These are phyloP conservation scores for Stichodactyla mertensii DNA, from an alignment of 64 coral and sea anemone genomes.

Conservation along the genomic window DNA sequence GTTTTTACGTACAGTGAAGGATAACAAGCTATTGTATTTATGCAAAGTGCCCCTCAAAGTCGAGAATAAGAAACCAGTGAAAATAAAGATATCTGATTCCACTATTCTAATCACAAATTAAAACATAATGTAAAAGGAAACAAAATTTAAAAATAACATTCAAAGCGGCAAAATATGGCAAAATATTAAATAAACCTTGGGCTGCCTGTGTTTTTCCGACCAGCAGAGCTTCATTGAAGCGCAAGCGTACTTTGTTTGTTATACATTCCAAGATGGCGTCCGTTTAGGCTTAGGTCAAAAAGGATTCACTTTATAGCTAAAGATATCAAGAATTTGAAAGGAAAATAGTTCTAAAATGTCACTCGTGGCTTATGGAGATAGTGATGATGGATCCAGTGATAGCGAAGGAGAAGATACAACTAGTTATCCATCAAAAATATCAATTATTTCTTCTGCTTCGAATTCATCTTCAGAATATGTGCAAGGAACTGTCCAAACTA, in stretches of 20 bases:
- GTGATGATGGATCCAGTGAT: conserved; percentile 37
- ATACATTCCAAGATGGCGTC: conserved; percentile 18
- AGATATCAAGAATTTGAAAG: background rate
- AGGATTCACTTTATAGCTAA: background rate
- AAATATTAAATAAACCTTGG: background rate
- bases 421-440: background rate
- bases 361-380: conserved; percentile 62
- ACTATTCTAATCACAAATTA: too few species aligned
- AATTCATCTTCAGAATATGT: background rate
- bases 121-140: too few species aligned
- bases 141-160: background rate
- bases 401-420: conserved; percentile 37
- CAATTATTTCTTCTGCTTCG: background rate
- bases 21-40: too few species aligned
- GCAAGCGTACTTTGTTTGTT: background rate
- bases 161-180: too few species aligned
- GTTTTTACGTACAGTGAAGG: too few species aligned
- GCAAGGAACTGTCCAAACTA: background rate
- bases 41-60: too few species aligned
- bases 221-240: background rate
- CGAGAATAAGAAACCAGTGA: too few species aligned
- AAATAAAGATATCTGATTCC: too few species aligned
- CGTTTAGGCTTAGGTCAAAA: background rate
- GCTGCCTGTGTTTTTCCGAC: background rate
- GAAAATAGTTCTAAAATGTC: conserved; percentile 40